A percentile compares a stretch with the other conserved stretches of the same genome.
Conservation (phyloP, 2,113 vertebrate species). For the Alosa alosa region DNA sequence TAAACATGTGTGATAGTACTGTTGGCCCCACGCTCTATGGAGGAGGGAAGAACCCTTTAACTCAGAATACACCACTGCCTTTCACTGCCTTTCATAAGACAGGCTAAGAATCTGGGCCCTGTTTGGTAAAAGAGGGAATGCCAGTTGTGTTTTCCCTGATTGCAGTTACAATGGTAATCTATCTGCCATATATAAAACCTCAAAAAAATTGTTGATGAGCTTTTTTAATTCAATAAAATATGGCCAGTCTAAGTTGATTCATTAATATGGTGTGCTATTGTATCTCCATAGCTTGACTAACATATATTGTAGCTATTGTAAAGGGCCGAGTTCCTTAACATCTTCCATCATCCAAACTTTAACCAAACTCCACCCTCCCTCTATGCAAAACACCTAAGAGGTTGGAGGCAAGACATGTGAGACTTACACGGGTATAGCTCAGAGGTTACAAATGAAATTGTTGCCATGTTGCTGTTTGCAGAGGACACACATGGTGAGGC, state of each 20-base stretch:
- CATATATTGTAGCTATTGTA: not conserved
- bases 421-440: not conserved
- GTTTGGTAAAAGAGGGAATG: not conserved
- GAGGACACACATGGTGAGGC: not conserved
- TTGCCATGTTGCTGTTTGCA: not conserved
- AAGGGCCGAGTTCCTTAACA: not conserved
- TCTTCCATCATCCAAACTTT: not conserved
- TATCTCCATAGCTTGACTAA: not conserved
- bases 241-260: not conserved
- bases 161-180: no score
- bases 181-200: not conserved
- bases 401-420: not conserved
- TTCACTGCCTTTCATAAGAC: not conserved
- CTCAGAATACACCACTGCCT: not conserved
- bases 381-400: slow-evolving; percentile 5
- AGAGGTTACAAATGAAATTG: slow-evolving; percentile 1
- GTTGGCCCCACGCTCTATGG: not conserved
- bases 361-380: not conserved
- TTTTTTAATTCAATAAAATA: not conserved
- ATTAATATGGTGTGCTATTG: not conserved
- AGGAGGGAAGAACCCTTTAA: not conserved
- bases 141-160: not conserved
- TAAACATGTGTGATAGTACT: not conserved
- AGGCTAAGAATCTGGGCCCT: not conserved
- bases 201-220: not conserved